Evolutionary conservation across 2,888 invertebrate species (phyloP).

Genomic region (Sesia bembeciformis): DNA sequence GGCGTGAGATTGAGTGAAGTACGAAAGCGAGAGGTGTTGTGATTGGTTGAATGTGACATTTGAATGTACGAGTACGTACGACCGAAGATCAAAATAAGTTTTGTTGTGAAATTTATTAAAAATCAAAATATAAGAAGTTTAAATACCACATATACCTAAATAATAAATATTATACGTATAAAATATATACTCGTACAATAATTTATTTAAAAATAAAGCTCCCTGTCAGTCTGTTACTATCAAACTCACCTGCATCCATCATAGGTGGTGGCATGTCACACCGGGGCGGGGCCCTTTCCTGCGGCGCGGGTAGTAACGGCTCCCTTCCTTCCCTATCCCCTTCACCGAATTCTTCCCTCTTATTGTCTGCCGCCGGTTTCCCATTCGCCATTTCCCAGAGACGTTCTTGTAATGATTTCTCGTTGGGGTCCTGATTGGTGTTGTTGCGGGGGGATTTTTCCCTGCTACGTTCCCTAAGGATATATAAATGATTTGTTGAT

Average conservation of each 20-base stretch:
- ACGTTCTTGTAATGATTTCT: constrained; percentile 63
- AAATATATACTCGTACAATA: too few species aligned
- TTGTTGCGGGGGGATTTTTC: constrained; percentile 46
- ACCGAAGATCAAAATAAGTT: too few species aligned
- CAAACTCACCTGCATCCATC: neutral
- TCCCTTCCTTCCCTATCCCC: neutral
- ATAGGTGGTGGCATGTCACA: neutral
- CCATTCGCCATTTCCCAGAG: constrained; percentile 72
- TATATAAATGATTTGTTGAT: neutral
- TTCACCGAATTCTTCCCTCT: neutral
- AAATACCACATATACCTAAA: too few species aligned
- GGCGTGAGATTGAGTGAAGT: too few species aligned
- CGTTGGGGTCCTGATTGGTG: constrained; percentile 15
- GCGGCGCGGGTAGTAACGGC: neutral
- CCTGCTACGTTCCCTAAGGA: constrained; percentile 38
- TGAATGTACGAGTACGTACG: too few species aligned
- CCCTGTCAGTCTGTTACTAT: too few species aligned
- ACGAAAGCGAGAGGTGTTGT: too few species aligned
- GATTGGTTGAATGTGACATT: too few species aligned
- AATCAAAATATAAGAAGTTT: too few species aligned
- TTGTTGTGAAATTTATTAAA: too few species aligned
- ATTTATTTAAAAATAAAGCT: too few species aligned
- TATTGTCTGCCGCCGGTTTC: constrained; percentile 21
- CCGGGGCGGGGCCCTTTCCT: neutral
- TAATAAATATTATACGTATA: too few species aligned